These are phyloP conservation scores for Phlogophora meticulosa DNA, from an alignment of 2,888 invertebrate genomes.

Conservation along the genomic window DNA sequence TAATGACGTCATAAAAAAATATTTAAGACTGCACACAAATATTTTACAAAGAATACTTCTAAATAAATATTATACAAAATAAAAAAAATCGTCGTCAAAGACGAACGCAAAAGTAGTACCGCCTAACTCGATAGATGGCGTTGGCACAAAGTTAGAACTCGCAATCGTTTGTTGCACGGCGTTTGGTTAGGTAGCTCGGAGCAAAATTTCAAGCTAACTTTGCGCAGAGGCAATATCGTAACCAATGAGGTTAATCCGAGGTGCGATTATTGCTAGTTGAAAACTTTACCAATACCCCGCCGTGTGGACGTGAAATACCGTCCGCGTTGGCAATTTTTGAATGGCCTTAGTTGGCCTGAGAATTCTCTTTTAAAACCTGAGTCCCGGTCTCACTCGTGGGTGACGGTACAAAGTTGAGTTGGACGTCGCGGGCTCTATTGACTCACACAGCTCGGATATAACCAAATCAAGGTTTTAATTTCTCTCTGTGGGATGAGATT, in stretches of 20 bases:
- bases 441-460: too few species aligned
- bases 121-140: constrained; percentile 77
- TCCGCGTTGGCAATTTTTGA: constrained; percentile 89
- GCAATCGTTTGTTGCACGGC: constrained; percentile 71
- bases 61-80: background rate
- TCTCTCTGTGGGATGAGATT: too few species aligned
- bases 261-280: constrained; percentile 98
- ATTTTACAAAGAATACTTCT: background rate
- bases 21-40: background rate
- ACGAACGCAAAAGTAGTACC: constrained; percentile 23
- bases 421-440: too few species aligned
- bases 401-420: too few species aligned
- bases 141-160: constrained; percentile 69
- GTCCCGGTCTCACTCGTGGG: too few species aligned
- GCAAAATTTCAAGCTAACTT: constrained; percentile 90
- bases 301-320: constrained; percentile 89
- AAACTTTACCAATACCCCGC: constrained; percentile 94
- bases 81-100: background rate
- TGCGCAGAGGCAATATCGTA: constrained; percentile 98
- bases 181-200: constrained; percentile 30
- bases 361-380: too few species aligned
- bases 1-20: constrained; percentile 25
- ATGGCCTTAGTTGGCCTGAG: constrained; percentile 79
- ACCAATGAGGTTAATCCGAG: constrained; percentile 97
- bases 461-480: too few species aligned